Conservation (phyloP, 2,888 invertebrate species). For the Drosophila pseudotalamancana region DNA sequence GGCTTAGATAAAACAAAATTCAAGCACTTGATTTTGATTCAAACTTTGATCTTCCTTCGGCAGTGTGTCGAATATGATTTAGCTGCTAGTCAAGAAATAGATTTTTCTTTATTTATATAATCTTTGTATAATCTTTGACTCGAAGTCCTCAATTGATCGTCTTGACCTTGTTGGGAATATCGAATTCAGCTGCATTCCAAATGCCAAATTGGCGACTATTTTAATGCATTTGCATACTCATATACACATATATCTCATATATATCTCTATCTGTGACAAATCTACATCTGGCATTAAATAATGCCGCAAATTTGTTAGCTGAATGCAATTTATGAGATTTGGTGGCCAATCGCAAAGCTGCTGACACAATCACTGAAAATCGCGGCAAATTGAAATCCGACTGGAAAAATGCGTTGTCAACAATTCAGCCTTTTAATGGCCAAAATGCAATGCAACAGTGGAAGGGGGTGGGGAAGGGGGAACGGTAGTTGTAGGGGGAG, state of each 20-base stretch:
- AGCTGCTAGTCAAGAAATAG: background rate
- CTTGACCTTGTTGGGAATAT: constrained; percentile 6
- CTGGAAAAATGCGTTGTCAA: constrained; percentile 51
- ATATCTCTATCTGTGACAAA: constrained; percentile 34
- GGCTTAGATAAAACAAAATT: too few species aligned
- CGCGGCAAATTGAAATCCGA: constrained; percentile 58
- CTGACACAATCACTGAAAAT: constrained; percentile 71
- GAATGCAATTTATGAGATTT: constrained; percentile 62
- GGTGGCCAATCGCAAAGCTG: constrained; percentile 29
- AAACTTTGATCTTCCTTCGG: background rate
- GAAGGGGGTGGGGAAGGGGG: background rate
- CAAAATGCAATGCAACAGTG: constrained; percentile 26
- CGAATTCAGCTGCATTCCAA: constrained; percentile 1
- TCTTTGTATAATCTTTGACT: background rate
- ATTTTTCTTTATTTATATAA: constrained; percentile 1
- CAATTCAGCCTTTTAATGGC: constrained; percentile 63
- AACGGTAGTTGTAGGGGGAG: too few species aligned
- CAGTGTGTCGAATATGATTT: background rate
- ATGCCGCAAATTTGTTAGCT: constrained; percentile 68
- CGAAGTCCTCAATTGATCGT: constrained; percentile 18
- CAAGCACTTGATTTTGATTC: background rate
- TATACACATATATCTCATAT: background rate
- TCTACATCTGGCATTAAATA: constrained; percentile 63
- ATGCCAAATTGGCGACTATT: constrained; percentile 1
- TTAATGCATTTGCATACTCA: constrained; percentile 28